Conservation (phyloP, 2,113 vertebrate genomes). For the Spea multiplicata region DNA sequence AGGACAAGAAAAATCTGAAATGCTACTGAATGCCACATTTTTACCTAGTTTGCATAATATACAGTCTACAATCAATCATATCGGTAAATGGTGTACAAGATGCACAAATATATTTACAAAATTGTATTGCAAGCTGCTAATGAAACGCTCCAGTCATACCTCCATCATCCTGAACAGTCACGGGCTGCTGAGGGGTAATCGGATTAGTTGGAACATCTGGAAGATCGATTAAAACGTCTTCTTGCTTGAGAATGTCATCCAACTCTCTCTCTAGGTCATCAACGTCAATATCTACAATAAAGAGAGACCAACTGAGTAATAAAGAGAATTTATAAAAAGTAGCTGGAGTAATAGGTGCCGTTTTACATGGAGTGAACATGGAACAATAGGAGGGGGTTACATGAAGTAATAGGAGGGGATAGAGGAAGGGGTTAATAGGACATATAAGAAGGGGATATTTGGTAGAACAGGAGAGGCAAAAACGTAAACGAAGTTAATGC, state of each 20-base stretch:
- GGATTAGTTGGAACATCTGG: slow-evolving; percentile 37
- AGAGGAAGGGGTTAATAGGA: background rate
- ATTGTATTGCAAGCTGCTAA: no score
- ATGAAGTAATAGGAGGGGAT: background rate
- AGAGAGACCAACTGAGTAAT: background rate
- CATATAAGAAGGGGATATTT: background rate
- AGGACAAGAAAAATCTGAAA: no score
- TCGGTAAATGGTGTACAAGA: no score
- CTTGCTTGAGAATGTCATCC: slow-evolving; percentile 26
- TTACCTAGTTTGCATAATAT: no score
- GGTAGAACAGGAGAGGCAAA: no score
- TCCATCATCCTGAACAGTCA: background rate
- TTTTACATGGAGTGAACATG: background rate
- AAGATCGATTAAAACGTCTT: background rate
- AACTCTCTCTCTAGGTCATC: slow-evolving; percentile 36
- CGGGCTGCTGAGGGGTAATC: background rate
- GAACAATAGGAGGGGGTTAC: background rate
- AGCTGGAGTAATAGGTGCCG: background rate
- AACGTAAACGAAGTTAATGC: no score
- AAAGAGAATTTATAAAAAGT: background rate
- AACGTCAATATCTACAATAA: slow-evolving; percentile 27
- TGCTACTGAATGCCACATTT: no score
- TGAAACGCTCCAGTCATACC: background rate
- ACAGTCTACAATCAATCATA: no score
- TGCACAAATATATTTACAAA: no score